These are phyloP conservation scores for Stenopsyche tienmushanensis DNA, from an alignment of 1,140 invertebrate species.

Conservation along the genomic window DNA sequence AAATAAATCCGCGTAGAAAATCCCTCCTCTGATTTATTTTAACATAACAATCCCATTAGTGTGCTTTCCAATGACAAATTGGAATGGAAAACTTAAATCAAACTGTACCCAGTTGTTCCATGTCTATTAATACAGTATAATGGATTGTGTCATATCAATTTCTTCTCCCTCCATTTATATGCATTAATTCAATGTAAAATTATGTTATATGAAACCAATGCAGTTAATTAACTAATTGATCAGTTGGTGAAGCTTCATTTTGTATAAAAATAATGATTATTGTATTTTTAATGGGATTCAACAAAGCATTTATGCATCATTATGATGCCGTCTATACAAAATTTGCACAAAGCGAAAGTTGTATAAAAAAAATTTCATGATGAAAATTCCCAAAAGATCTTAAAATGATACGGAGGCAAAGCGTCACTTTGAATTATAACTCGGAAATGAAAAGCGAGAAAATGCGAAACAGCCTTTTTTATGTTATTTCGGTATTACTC, in stretches of 20 bases:
- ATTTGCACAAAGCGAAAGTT: too few relatives aligned
- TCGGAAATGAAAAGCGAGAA: constrained; percentile 35
- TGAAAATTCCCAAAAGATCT: constrained; percentile 15
- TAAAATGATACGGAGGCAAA: constrained; percentile 18
- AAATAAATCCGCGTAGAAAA: constrained; percentile 15
- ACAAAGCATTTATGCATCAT: too few relatives aligned
- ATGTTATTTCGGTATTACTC: constrained; percentile 21
- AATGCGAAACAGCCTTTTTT: constrained; percentile 24
- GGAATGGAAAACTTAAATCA: neutral
- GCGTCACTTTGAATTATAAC: constrained; percentile 36
- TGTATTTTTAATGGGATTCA: too few relatives aligned
- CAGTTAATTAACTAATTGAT: too few relatives aligned
- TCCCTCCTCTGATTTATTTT: neutral
- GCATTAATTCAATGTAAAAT: too few relatives aligned
- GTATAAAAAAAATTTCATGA: too few relatives aligned
- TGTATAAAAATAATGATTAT: too few relatives aligned
- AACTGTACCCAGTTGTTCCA: neutral
- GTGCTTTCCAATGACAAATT: neutral
- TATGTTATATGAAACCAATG: too few relatives aligned
- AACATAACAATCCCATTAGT: neutral
- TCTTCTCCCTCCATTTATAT: too few relatives aligned
- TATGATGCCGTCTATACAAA: too few relatives aligned
- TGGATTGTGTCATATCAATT: too few relatives aligned
- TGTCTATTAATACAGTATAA: neutral
- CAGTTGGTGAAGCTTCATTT: too few relatives aligned